phyloP scores from a whole-genome alignment of 2,888 invertebrate species.

The Meghimatium bilineatum region DNA sequence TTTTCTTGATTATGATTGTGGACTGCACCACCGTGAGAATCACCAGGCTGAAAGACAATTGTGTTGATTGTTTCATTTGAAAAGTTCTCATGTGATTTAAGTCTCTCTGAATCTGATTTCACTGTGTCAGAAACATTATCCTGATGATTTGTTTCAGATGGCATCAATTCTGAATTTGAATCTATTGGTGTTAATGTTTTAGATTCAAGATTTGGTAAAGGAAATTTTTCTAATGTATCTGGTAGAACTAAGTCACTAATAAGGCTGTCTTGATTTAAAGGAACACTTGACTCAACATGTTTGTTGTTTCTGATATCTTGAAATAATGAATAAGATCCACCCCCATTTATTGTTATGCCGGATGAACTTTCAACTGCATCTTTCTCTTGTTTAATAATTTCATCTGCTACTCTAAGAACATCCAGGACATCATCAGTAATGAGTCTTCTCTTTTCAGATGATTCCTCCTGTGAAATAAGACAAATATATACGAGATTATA shows the following conservation, averaged over 20 bases:
- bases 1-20: neutral
- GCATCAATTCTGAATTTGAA: neutral
- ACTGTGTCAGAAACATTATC: neutral
- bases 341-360: neutral
- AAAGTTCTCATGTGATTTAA: constrained; percentile 1
- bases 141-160: neutral
- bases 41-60: neutral
- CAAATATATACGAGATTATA: no score
- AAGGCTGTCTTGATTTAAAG: neutral
- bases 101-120: neutral
- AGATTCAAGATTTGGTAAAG: neutral
- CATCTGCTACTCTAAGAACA: constrained; percentile 62
- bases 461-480: constrained; percentile 56
- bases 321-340: no score
- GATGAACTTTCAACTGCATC: constrained; percentile 16
- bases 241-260: constrained; percentile 32
- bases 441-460: constrained; percentile 59
- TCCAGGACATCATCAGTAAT: constrained; percentile 66
- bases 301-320: neutral
- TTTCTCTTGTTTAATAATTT: constrained; percentile 55
- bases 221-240: constrained; percentile 37
- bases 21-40: neutral
- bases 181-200: neutral
- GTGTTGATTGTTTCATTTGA: neutral
- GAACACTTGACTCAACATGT: neutral